phyloP scores from a whole-genome alignment of 2,113 vertebrate genomes.

The Lutjanus erythropterus region DNA sequence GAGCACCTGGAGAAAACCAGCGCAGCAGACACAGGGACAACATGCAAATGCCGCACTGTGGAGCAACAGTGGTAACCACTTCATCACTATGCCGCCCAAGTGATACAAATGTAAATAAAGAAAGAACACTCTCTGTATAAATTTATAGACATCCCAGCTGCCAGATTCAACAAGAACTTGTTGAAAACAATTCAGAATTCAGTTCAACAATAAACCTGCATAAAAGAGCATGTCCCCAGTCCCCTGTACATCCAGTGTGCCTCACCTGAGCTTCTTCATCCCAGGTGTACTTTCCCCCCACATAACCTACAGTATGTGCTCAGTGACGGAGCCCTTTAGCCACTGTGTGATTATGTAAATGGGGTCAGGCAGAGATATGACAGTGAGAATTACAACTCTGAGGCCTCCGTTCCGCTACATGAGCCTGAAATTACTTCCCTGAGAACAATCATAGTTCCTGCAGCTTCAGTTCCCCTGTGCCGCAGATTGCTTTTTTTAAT shows the following conservation, averaged over 20 bases:
- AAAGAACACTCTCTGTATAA: background rate
- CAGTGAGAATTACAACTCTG: constrained; percentile 27
- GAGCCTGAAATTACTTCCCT: constrained; percentile 59
- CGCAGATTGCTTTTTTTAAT: constrained; percentile 28
- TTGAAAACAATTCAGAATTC: background rate
- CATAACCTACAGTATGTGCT: constrained; percentile 14
- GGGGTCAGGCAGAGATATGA: constrained; percentile 39
- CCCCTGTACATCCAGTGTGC: background rate
- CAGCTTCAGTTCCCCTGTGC: constrained; percentile 32
- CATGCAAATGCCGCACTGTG: too few species aligned
- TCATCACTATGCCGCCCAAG: too few species aligned
- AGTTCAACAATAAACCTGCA: background rate
- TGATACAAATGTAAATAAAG: background rate
- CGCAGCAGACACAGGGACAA: too few species aligned
- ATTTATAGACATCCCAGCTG: background rate
- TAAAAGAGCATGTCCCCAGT: background rate
- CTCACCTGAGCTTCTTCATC: background rate
- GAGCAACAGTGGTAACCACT: too few species aligned
- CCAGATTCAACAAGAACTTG: background rate
- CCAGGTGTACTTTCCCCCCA: background rate
- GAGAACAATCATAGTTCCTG: constrained; percentile 55
- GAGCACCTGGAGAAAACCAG: too few species aligned
- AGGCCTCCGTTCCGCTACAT: constrained; percentile 30
- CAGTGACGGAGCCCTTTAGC: constrained; percentile 11
- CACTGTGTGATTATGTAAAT: constrained; percentile 46